Evolutionary conservation across 2,113 vertebrate genomes (phyloP), one percentile per base, ranked within the genome.

Genomic region (Eurypyga helias): DNA sequence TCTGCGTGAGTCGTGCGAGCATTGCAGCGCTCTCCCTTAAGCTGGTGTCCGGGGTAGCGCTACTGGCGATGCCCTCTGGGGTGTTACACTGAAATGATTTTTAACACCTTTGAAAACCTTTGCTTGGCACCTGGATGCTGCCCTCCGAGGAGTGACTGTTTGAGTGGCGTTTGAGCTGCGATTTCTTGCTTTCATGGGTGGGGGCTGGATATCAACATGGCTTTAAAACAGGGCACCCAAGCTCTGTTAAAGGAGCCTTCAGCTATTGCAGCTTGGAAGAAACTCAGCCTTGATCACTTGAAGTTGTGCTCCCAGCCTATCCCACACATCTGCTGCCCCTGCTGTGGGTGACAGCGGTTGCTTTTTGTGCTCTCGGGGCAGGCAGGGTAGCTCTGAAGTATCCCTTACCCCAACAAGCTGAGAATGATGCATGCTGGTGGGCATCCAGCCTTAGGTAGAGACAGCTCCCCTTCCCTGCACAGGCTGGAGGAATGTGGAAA

Each of bases 261-360:
- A 36, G 36, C 54, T 80, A 3, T 45, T 62, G 26, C 46, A 33
- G 23, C 72, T 51, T 67, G 33, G 14, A 12, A 72, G 45, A 73
- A 87, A 31, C 54, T 86, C 36, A 26, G 14, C 18, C 33, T 61
- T 71, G 29, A 19, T 48, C 21, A 25, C 38, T 18, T 41, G 38
- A 54, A 58, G 29, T 19, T 43, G 51, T 66, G 29, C 14, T 61
- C 36, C 21, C 34, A 29, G 58, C 21, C 58, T 52, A 24, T 48
- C 45, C 52, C 4, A 3, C 17, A 73, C 29, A 10, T 7, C n/a
- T 81, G 46, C 43, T 29, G 31, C 33, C 41, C 13, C 6, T 33
- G 62, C 11, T 49, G 26, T 0, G 1, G 41, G 11, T 43, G 48
- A 31, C 5, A 3, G 34, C 1, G 0, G 46, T 48, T 87, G 55